Evolutionary conservation across 2,113 vertebrate species (phyloP).

Genomic region (Bothrops jararaca): DNA sequence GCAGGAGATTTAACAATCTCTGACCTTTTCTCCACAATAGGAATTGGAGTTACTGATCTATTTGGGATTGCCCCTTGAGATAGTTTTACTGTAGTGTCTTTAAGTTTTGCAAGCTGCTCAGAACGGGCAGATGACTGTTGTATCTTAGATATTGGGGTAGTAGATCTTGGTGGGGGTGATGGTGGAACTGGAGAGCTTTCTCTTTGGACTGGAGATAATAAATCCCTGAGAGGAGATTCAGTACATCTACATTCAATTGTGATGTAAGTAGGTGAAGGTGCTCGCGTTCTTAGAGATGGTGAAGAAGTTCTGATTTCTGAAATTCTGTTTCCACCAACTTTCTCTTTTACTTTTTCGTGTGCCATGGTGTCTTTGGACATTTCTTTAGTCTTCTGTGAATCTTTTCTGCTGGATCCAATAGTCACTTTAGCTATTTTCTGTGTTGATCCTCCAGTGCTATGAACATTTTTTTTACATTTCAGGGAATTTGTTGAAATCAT

Average conservation of each 20-base stretch:
- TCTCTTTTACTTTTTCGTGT: slow-evolving; percentile 60
- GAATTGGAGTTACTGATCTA: slow-evolving; percentile 51
- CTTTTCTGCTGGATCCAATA: slow-evolving; percentile 66
- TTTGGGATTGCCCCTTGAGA: slow-evolving; percentile 70
- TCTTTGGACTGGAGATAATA: slow-evolving; percentile 62
- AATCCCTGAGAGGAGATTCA: slow-evolving; percentile 71
- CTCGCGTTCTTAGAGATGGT: slow-evolving; percentile 71
- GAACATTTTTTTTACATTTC: slow-evolving; percentile 58
- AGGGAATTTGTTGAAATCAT: slow-evolving; percentile 69
- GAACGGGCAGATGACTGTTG: slow-evolving; percentile 63
- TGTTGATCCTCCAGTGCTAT: slow-evolving; percentile 35
- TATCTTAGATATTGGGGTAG: slow-evolving; percentile 67
- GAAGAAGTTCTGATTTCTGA: slow-evolving; percentile 65
- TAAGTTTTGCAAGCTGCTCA: slow-evolving; percentile 81
- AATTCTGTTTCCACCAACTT: slow-evolving; percentile 54
- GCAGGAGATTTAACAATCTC: slow-evolving; percentile 81
- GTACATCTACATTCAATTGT: slow-evolving; percentile 82
- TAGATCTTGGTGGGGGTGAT: slow-evolving; percentile 65
- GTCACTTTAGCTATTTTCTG: slow-evolving; percentile 70
- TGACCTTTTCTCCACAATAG: slow-evolving; percentile 74
- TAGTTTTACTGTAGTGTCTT: slow-evolving; percentile 81
- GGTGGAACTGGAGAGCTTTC: slow-evolving; percentile 68
- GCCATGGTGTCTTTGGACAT: slow-evolving; percentile 54
- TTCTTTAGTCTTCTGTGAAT: slow-evolving; percentile 58
- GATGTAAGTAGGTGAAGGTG: slow-evolving; percentile 84